A percentile compares a stretch with the other conserved stretches of the same genome.
phyloP scores from a whole-genome alignment of 2,113 vertebrate genomes.

The Pelvicachromis taeniatus region DNA sequence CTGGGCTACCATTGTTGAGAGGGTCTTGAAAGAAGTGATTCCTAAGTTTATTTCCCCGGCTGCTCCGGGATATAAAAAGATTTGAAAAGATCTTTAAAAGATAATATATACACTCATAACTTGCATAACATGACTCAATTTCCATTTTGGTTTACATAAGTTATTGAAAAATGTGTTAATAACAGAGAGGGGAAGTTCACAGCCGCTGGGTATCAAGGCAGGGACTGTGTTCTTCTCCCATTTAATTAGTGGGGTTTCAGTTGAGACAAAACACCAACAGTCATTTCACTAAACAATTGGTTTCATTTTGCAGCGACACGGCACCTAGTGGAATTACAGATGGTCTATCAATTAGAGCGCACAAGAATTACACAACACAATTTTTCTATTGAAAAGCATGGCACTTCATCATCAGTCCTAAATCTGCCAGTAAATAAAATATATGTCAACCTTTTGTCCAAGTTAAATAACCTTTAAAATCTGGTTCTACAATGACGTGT shows the following conservation, averaged over 20 bases:
- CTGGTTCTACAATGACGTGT: not conserved
- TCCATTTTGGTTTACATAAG: slow-evolving; percentile 23
- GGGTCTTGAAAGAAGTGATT: slow-evolving; percentile 13
- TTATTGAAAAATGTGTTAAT: slow-evolving; percentile 38
- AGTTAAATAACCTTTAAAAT: not conserved
- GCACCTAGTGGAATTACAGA: not conserved
- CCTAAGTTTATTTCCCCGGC: slow-evolving; percentile 39
- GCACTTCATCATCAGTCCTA: not conserved
- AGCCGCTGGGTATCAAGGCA: not conserved
- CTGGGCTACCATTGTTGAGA: slow-evolving; percentile 22
- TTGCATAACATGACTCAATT: slow-evolving; percentile 6
- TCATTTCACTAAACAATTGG: not conserved
- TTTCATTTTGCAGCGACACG: not conserved
- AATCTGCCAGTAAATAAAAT: not conserved
- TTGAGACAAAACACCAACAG: slow-evolving; percentile 4
- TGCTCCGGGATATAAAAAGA: slow-evolving; percentile 17
- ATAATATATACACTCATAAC: slow-evolving; percentile 21
- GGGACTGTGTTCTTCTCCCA: not conserved
- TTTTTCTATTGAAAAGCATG: not conserved
- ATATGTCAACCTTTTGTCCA: not conserved
- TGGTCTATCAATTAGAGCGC: not conserved
- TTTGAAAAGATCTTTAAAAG: not conserved
- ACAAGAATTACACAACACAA: not conserved
- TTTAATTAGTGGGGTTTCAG: slow-evolving; percentile 35
- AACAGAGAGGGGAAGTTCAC: not conserved